A percentile compares a stretch with the other conserved stretches of the same genome.
phyloP scores from a whole-genome alignment of 2,888 invertebrate species.

The Tiphia femorata region DNA sequence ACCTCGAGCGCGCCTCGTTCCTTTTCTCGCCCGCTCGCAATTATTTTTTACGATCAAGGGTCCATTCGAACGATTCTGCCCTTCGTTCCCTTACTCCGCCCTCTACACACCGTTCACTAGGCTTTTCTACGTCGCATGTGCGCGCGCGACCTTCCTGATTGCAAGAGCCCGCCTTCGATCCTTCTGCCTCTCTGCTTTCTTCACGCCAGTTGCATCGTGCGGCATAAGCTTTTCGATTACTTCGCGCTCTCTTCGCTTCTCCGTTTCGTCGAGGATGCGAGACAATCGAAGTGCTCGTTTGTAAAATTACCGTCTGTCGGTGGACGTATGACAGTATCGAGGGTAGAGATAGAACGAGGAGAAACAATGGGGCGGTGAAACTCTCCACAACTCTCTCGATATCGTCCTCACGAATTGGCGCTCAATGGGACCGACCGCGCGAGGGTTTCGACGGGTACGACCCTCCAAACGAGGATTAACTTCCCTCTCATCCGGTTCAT shows the following conservation, averaged over 20 bases:
- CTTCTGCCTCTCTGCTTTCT: no score
- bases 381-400: conserved; percentile 4
- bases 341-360: not conserved
- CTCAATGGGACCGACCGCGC: no score
- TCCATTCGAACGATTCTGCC: not conserved
- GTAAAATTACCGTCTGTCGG: not conserved
- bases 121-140: not conserved
- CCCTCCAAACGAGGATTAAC: conserved; percentile 60
- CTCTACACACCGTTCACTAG: not conserved
- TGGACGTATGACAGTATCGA: not conserved
- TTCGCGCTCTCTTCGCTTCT: no score
- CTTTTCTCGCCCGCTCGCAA: conserved; percentile 58
- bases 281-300: no score
- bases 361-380: not conserved
- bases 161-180: no score
- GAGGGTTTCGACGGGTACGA: no score
- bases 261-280: no score
- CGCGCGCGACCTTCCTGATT: no score
- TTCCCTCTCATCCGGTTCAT: conserved; percentile 63
- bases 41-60: conserved; percentile 65
- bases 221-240: no score
- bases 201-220: no score
- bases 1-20: no score
- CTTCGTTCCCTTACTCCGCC: not conserved
- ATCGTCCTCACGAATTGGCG: no score